These are phyloP conservation scores for Amphilophus citrinellus DNA, from an alignment of 2,113 vertebrate genomes.

Conservation along the genomic window DNA sequence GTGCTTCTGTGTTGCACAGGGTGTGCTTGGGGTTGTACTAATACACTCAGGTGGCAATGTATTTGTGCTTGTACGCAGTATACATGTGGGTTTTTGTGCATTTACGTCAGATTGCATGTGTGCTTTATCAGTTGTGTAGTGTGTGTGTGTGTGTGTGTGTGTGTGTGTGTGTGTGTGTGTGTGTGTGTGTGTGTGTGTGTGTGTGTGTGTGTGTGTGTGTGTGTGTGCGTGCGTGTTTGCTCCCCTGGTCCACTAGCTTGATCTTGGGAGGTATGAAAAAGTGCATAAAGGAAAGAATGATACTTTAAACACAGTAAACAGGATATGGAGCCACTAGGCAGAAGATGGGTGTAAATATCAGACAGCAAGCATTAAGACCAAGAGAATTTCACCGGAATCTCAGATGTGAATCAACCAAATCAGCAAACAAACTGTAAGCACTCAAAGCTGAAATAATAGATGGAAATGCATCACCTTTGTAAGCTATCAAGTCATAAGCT, in stretches of 20 bases:
- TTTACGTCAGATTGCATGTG: conserved; percentile 17
- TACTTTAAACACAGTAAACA: conserved; percentile 68
- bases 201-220: conserved; percentile 9
- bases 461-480: conserved; percentile 19
- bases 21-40: conserved; percentile 14
- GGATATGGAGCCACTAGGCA: conserved; percentile 36
- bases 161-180: conserved; percentile 12
- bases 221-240: conserved; percentile 5
- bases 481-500: conserved; percentile 34
- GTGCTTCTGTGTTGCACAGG: conserved; percentile 1
- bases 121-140: not conserved
- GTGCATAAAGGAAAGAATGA: conserved; percentile 47
- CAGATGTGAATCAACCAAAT: not conserved
- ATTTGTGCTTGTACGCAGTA: conserved; percentile 36
- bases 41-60: conserved; percentile 50
- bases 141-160: conserved; percentile 9
- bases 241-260: conserved; percentile 28
- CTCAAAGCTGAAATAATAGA: conserved; percentile 23
- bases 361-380: not conserved
- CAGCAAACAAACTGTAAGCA: conserved; percentile 11
- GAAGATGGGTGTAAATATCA: not conserved
- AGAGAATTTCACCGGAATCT: conserved; percentile 2
- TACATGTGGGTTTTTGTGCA: conserved; percentile 18
- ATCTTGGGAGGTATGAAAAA: conserved; percentile 50
- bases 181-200: conserved; percentile 10